These are phyloP conservation scores for Acronicta psi DNA, from an alignment of 2,888 invertebrate species.

Conservation along the genomic window DNA sequence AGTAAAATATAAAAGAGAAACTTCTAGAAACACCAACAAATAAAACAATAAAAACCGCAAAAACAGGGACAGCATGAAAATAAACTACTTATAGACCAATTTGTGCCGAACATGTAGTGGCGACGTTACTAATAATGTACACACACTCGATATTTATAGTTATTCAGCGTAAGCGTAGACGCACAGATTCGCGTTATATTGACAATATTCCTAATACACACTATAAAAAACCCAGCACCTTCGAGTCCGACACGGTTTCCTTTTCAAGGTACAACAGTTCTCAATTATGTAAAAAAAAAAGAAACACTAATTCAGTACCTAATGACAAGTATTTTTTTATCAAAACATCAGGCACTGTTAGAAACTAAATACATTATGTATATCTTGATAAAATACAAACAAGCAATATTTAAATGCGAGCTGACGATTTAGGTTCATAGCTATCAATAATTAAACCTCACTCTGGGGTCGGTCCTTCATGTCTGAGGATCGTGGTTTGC, in stretches of 20 bases:
- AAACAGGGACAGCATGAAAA: conserved; percentile 55
- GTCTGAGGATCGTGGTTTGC: no score
- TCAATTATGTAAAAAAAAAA: conserved; percentile 33
- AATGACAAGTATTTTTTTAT: conserved; percentile 47
- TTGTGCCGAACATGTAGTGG: conserved; percentile 62
- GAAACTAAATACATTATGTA: conserved; percentile 47
- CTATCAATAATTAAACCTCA: neutral
- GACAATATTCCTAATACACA: conserved; percentile 33
- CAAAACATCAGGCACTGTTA: conserved; percentile 37
- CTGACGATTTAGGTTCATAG: conserved; percentile 29
- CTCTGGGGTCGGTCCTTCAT: no score
- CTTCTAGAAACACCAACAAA: conserved; percentile 71
- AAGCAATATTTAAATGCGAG: conserved; percentile 27
- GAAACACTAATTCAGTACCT: conserved; percentile 47
- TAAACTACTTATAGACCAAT: conserved; percentile 54
- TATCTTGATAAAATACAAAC: conserved; percentile 49
- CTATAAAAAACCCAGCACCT: conserved; percentile 25
- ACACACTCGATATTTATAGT: conserved; percentile 36
- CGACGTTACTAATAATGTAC: conserved; percentile 24
- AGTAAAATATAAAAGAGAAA: conserved; percentile 61
- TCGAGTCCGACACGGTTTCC: conserved; percentile 44
- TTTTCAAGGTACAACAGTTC: conserved; percentile 39
- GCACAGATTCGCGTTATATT: conserved; percentile 19
- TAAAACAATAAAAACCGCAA: conserved; percentile 61
- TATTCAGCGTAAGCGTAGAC: conserved; percentile 40